Conservation (phyloP, 2,113 vertebrate genomes). For the Callospermophilus lateralis region DNA sequence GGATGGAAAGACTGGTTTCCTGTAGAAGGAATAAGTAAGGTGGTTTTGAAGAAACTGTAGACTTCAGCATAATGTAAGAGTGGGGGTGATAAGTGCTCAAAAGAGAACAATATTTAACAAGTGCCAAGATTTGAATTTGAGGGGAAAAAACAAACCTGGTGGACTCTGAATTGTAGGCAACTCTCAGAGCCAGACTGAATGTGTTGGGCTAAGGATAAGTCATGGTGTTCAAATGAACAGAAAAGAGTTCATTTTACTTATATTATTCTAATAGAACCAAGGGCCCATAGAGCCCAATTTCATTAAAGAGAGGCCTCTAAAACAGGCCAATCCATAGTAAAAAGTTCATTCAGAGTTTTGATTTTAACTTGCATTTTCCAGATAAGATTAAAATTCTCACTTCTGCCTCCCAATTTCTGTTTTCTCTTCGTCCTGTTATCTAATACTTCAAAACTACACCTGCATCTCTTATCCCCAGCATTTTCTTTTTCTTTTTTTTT, state of each 20-base stretch:
- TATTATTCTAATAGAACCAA: background rate
- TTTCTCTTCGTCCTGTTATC: background rate
- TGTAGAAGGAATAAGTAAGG: background rate
- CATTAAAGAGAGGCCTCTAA: background rate
- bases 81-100: background rate
- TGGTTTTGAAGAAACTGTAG: background rate
- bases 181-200: background rate
- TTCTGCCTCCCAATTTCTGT: background rate
- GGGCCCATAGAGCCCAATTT: background rate
- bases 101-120: background rate
- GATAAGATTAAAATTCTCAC: background rate
- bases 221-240: background rate
- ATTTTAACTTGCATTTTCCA: conserved; percentile 5
- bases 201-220: background rate
- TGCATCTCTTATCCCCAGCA: background rate
- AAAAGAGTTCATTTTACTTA: background rate
- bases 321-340: background rate
- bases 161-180: background rate
- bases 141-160: background rate
- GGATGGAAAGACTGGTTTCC: background rate
- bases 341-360: background rate
- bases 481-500: too few relatives aligned
- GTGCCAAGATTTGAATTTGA: background rate
- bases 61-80: background rate
- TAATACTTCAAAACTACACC: too few relatives aligned